phyloP scores from a whole-genome alignment of 2,888 invertebrate genomes.

The Rhagium mordax region DNA sequence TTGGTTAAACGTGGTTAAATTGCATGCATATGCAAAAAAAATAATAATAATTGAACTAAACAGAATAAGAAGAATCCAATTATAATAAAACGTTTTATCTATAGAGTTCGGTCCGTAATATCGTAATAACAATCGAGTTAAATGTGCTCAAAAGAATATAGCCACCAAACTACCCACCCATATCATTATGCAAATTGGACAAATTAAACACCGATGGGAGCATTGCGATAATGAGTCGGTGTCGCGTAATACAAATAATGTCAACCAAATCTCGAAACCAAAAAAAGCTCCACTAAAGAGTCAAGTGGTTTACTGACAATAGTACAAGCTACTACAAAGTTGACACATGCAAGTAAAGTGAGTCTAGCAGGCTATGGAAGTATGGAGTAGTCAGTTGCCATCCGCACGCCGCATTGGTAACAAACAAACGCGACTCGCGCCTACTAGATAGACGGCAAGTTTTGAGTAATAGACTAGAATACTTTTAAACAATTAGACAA shows the following conservation, averaged over 20 bases:
- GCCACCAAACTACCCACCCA: not conserved
- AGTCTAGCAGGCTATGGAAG: conserved; percentile 48
- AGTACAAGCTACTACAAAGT: conserved; percentile 45
- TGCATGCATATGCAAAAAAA: too few species aligned
- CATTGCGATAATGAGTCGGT: not conserved
- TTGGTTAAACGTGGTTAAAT: too few species aligned
- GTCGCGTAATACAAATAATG: not conserved
- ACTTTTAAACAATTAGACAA: conserved; percentile 11
- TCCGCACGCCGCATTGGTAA: conserved; percentile 59
- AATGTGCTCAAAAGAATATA: not conserved
- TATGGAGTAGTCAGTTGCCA: conserved; percentile 59
- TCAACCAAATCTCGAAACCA: conserved; percentile 27
- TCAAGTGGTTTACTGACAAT: conserved; percentile 39
- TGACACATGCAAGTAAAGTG: conserved; percentile 47
- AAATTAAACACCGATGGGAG: conserved; percentile 8
- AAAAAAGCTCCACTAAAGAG: conserved; percentile 39
- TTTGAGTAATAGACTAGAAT: conserved; percentile 36
- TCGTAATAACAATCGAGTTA: not conserved
- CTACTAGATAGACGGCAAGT: conserved; percentile 43
- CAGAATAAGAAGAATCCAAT: not conserved
- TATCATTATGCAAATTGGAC: not conserved
- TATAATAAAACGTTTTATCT: not conserved
- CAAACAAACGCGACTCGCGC: conserved; percentile 56
- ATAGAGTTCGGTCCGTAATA: not conserved
- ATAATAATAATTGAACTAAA: too few species aligned